phyloP scores from a whole-genome alignment of 2,797 vertebrate genomes.

The Lutjanus argentimaculatus region DNA sequence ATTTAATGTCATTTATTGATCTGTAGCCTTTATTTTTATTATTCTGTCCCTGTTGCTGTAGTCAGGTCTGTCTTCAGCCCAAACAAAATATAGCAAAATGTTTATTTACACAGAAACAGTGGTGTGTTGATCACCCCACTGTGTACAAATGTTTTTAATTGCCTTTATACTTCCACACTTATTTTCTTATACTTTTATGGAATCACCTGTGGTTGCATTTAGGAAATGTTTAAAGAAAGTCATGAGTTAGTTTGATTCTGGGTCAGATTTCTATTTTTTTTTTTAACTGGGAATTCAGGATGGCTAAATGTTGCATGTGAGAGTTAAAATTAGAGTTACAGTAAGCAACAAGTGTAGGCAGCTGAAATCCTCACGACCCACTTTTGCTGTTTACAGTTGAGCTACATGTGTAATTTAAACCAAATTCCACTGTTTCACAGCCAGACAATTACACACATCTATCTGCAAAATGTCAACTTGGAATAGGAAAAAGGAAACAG shows the following conservation, averaged over 20 bases:
- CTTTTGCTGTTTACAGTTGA: neutral
- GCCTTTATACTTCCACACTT: no score
- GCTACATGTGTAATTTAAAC: neutral
- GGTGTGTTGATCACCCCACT: no score
- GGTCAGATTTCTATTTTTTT: conserved; percentile 5
- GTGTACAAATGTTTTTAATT: no score
- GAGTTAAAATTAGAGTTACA: neutral
- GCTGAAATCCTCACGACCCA: neutral
- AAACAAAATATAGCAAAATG: no score
- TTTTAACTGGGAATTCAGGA: neutral
- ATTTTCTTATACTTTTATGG: no score
- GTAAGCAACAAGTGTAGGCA: neutral
- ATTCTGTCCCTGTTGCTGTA: no score
- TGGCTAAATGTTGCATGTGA: neutral
- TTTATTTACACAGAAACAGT: no score
- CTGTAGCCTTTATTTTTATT: no score
- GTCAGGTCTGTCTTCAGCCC: no score
- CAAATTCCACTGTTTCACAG: neutral
- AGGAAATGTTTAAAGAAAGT: neutral
- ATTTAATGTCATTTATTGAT: no score
- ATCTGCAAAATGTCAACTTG: neutral
- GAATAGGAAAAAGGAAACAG: neutral
- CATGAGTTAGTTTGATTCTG: neutral
- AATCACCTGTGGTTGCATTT: neutral
- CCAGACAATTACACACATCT: neutral